Evolutionary conservation across 2,888 invertebrate genomes (phyloP), one percentile per base, ranked within the genome.

Genomic region (Drosophila antonietae): DNA sequence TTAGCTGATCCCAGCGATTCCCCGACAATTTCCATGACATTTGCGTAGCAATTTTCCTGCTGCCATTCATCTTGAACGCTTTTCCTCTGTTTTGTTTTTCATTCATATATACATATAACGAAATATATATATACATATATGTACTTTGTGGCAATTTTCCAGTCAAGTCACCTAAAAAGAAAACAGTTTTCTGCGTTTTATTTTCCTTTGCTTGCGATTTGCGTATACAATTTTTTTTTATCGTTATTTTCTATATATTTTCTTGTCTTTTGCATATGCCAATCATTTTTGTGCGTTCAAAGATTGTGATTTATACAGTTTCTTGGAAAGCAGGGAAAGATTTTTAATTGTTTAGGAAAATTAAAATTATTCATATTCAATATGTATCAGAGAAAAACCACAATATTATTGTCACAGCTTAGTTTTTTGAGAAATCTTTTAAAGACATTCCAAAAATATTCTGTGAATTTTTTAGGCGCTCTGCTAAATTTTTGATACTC

Each of bases 41-140:
- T 44, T 44, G 57, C 57, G 33, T 57, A 9, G 47, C 64, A 51
- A 43, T 60, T 66, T 73, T 64, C 67, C 44, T 75, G 74, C 75
- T 56, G 73, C 53, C 68, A 75, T 85, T 86, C 69, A 75, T 83
- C 79, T 83, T 71, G 79, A 68, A 69, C 67, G 66, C 57, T 47
- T 47, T 28, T 23, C 49, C 20, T 2, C 37, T 56, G 46, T 37
- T 41, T 37, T 57, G 33, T 51, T 28, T 41, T 18, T 3, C 35
- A 46, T n/a, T 35, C 15, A 23, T 6, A 6, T 15, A 1, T 15
- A 10, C 14, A 18, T 12, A n/a, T 37, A 28, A 41, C 10, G 33
- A 31, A 10, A 39, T 35, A 56, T 12, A 9, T 41, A 1, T n/a
- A 6, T 3, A 9, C 5, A 12, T 31, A 37, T 47, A 18, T 37